Base-by-base conservation (phyloP, 2,888 invertebrate genomes). In the Chymomyza procnemis region DNA sequence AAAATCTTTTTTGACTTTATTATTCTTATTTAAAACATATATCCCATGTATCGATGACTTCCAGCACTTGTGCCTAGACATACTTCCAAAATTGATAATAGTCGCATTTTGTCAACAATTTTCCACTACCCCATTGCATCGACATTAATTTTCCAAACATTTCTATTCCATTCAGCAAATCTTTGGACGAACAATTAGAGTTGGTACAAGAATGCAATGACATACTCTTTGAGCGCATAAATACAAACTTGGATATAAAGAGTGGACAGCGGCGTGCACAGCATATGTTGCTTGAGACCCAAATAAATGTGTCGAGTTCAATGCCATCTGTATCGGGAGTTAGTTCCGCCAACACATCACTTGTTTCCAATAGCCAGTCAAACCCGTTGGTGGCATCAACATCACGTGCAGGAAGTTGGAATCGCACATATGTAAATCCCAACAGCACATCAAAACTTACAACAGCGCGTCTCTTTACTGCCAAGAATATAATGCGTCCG, bases 161-260 rank as follows among this genome's bases (percentile, higher is more conserved):
- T 19, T 21, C 3, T 47, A 2, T 19, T n/a, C 46, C 4, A 60
- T n/a, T 14, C 58, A 91, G 91, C 41, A 90, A 93, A 22, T 93
- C 93, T 66, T 76, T 92, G 1, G 94, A 95, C 60, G 94, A 95
- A 74, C 93, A 94, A 87, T 94, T 94, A 80, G 97, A 97, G 71
- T 92, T 95, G 79, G 88, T 98, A 12, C 92, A 95, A 26, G 97
- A 97, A 82, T 94, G 94, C 14, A 97, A 97, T 91, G 97, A 98
- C 91, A 92, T 93, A 57, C 93, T 97, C 69, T 91, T 97, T 59
- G 97, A 98, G 88, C 93, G 94, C 86, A 94, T 96, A 60, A 95
- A 95, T 87, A 93, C 94, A 77, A 92, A 93, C 85, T 92, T 96
- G 78, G 96, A 96, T 88, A 93, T 93, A 65, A 91, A 94, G 64